Evolutionary conservation across 1,140 invertebrate species (phyloP).

Genomic region (Araneus ventricosus): DNA sequence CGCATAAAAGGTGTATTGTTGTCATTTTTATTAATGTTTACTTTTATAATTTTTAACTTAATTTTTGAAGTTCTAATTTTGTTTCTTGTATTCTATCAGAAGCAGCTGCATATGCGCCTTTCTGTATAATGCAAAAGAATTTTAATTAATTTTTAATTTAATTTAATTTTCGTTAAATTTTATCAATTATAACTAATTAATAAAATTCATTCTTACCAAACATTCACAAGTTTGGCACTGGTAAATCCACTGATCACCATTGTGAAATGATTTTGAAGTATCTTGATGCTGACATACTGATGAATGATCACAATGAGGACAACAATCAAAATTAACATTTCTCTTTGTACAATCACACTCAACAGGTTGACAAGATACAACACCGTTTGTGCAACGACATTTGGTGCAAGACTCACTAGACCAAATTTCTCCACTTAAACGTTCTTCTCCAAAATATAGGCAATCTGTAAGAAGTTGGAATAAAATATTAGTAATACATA

Average conservation of each 20-base stretch:
- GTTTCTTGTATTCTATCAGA: too few species aligned
- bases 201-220: slow-evolving; percentile 75
- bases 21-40: too few species aligned
- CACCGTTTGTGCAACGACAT: slow-evolving; percentile 75
- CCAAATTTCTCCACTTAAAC: slow-evolving; percentile 82
- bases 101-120: too few species aligned
- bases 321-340: slow-evolving; percentile 75
- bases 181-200: too few species aligned
- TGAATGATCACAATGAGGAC: slow-evolving; percentile 76
- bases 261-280: slow-evolving; percentile 70
- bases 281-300: slow-evolving; percentile 76
- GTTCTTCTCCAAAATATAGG: slow-evolving; percentile 83
- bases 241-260: slow-evolving; percentile 77
- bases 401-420: slow-evolving; percentile 80
- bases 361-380: slow-evolving; percentile 70
- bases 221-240: slow-evolving; percentile 77
- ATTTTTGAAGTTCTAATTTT: too few species aligned
- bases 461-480: slow-evolving; percentile 81
- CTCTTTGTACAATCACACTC: slow-evolving; percentile 76
- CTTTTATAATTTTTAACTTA: too few species aligned
- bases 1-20: too few species aligned
- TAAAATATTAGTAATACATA: not conserved
- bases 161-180: too few species aligned
- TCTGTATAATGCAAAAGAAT: too few species aligned
- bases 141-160: too few species aligned